These are phyloP conservation scores for Pygoscelis adeliae DNA, from an alignment of 2,113 vertebrate species.

Conservation along the genomic window DNA sequence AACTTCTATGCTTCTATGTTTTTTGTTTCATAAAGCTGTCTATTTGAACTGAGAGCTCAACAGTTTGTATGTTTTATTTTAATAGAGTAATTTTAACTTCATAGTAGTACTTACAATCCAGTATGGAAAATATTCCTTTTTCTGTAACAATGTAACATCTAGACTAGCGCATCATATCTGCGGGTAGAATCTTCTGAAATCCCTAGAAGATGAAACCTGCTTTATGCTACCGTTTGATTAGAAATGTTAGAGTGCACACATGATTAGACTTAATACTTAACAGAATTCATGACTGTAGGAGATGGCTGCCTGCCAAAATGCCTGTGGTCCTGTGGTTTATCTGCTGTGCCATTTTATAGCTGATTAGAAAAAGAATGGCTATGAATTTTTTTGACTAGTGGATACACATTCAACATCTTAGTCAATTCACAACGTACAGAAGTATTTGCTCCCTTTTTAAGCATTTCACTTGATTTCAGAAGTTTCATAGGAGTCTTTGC, in stretches of 20 bases:
- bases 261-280: background rate
- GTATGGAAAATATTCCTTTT: background rate
- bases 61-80: background rate
- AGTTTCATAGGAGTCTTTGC: background rate
- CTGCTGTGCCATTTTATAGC: background rate
- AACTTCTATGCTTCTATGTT: background rate
- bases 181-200: background rate
- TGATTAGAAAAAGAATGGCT: background rate
- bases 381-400: background rate
- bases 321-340: conserved; percentile 21
- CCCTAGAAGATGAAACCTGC: background rate
- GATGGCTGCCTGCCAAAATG: conserved; percentile 18
- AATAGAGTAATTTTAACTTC: background rate
- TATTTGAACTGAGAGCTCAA: background rate
- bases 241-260: background rate
- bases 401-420: background rate
- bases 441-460: background rate
- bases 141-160: fast-evolving
- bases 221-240: background rate
- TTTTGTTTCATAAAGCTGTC: background rate
- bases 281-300: background rate
- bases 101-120: background rate
- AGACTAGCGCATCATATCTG: background rate
- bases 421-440: background rate
- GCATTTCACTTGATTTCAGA: background rate